Conservation (phyloP, 1,140 invertebrate species). For the Drosophila ficusphila region DNA sequence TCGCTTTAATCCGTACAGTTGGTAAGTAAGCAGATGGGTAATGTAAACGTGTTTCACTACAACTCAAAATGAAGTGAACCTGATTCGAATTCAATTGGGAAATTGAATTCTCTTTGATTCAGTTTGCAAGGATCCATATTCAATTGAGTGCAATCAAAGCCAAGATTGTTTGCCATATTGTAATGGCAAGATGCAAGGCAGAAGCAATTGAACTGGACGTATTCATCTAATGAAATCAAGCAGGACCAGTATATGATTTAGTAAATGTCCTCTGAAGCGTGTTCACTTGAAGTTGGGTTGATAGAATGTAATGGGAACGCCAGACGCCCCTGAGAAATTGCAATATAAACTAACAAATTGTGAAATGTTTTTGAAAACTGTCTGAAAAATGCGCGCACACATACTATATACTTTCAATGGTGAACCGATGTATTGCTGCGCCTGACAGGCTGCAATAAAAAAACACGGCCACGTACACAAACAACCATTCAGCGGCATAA, state of each 20-base stretch:
- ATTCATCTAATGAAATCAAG: not conserved
- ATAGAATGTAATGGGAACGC: not conserved
- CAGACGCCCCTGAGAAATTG: conserved; percentile 7
- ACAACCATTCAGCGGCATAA: conserved; percentile 24
- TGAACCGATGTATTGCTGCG: conserved; percentile 75
- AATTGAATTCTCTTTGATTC: conserved; percentile 59
- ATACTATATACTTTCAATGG: conserved; percentile 74
- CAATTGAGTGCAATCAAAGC: conserved; percentile 64
- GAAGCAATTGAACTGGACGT: conserved; percentile 22
- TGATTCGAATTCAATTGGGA: conserved; percentile 29
- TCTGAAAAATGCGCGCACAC: conserved; percentile 71
- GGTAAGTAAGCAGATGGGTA: not conserved
- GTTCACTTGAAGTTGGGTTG: not conserved
- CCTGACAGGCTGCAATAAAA: conserved; percentile 76
- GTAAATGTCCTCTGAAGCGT: not conserved
- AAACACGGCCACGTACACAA: conserved; percentile 37
- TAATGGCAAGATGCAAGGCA: conserved; percentile 11
- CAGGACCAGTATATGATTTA: not conserved
- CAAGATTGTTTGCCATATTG: conserved; percentile 4
- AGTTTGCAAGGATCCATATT: conserved; percentile 51
- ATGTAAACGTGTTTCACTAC: not conserved
- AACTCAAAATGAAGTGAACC: conserved; percentile 4
- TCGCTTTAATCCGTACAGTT: not conserved
- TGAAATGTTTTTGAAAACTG: conserved; percentile 68
- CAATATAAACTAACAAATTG: conserved; percentile 58